Conservation (phyloP, 2,113 vertebrate species). For the Sylvilagus bachmani region DNA sequence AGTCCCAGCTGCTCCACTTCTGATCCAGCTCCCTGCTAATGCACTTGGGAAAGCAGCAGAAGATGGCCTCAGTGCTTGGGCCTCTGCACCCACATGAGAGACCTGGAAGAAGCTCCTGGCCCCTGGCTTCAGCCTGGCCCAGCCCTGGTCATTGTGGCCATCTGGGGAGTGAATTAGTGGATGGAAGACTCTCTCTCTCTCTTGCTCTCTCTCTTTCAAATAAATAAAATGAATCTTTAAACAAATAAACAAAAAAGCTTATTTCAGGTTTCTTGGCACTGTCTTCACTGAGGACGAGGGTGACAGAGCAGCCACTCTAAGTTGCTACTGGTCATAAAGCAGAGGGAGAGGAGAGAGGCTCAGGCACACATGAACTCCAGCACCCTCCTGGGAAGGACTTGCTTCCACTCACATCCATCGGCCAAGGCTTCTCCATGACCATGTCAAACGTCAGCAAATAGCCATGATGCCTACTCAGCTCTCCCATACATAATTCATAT, state of each 20-base stretch:
- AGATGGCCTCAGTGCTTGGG: too few relatives aligned
- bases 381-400: background rate
- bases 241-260: background rate
- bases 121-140: too few relatives aligned
- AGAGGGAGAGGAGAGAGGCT: background rate
- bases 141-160: too few relatives aligned
- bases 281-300: background rate
- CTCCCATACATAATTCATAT: background rate
- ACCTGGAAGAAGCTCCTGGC: too few relatives aligned
- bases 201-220: too few relatives aligned
- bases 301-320: background rate
- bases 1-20: too few relatives aligned
- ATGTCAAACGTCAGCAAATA: background rate
- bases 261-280: background rate
- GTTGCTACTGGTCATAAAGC: background rate
- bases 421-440: background rate
- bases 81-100: too few relatives aligned
- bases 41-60: too few relatives aligned
- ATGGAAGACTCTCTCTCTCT: too few relatives aligned
- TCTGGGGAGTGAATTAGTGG: too few relatives aligned
- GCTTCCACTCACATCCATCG: background rate
- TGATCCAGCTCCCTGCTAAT: too few relatives aligned
- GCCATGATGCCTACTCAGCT: background rate
- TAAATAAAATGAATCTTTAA: too few relatives aligned
- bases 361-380: background rate